Conservation (phyloP, 2,113 vertebrate genomes). For the Gnathonemus echidnorhynchus region DNA sequence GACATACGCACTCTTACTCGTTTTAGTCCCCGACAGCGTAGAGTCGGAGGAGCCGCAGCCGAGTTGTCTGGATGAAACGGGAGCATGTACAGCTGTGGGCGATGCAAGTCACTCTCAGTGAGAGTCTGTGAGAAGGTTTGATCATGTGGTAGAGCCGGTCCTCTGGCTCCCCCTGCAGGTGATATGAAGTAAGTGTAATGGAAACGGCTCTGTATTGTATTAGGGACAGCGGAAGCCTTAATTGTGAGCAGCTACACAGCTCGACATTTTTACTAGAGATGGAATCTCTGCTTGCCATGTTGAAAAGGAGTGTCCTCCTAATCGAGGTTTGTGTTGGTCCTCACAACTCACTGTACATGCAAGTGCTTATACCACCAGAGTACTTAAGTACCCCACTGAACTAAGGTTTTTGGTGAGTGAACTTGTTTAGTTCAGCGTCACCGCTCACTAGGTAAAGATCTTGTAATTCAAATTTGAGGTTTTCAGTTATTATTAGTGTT, state of each 20-base stretch:
- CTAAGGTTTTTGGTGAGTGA: not conserved
- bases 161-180: constrained; percentile 5
- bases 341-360: not conserved
- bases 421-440: not conserved
- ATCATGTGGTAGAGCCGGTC: not conserved
- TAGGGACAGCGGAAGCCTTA: not conserved
- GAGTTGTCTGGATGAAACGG: not conserved
- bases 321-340: not conserved
- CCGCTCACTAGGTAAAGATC: not conserved
- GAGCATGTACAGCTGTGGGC: not conserved
- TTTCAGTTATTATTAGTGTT: not conserved
- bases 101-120: not conserved
- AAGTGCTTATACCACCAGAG: not conserved
- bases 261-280: not conserved
- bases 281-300: not conserved
- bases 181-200: not conserved
- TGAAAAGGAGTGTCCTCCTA: not conserved
- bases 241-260: not conserved
- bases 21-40: not conserved
- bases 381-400: not conserved
- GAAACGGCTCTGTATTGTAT: not conserved
- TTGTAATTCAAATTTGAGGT: not conserved
- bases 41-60: not conserved
- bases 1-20: not conserved
- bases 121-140: not conserved